Percentiles rank a stretch among this genome's conserved stretches.
Conservation (phyloP, 2,797 vertebrate species). For the Pantherophis vulpinus region DNA sequence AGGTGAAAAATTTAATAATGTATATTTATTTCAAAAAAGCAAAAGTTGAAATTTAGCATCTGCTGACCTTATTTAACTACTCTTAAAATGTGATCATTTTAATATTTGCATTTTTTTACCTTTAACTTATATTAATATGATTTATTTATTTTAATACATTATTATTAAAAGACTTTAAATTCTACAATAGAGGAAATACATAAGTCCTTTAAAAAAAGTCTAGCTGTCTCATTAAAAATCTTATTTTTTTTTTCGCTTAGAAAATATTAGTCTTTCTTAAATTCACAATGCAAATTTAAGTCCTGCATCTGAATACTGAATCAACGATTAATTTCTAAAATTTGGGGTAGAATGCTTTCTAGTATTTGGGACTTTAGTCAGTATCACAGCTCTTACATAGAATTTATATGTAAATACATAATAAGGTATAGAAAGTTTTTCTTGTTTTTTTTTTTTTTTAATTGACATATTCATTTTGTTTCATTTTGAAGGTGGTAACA, state of each 20-base stretch:
- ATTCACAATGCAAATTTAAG: not conserved
- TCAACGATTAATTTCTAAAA: not conserved
- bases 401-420: not conserved
- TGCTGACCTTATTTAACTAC: conserved; percentile 21
- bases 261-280: not conserved
- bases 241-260: not conserved
- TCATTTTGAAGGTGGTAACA: conserved; percentile 77
- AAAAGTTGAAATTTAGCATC: not conserved
- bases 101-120: not conserved
- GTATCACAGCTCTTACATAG: not conserved
- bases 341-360: not conserved
- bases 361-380: not conserved
- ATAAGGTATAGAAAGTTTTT: not conserved
- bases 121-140: not conserved
- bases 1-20: conserved; percentile 45
- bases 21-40: not conserved
- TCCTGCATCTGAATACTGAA: not conserved
- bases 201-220: not conserved
- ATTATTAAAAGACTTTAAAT: not conserved
- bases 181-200: not conserved
- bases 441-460: not conserved
- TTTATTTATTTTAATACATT: not conserved
- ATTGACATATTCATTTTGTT: conserved; percentile 29
- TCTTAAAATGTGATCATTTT: not conserved
- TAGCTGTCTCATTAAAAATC: not conserved